These are phyloP conservation scores for Dryas iulia DNA, from an alignment of 1,140 invertebrate genomes.

Conservation along the genomic window DNA sequence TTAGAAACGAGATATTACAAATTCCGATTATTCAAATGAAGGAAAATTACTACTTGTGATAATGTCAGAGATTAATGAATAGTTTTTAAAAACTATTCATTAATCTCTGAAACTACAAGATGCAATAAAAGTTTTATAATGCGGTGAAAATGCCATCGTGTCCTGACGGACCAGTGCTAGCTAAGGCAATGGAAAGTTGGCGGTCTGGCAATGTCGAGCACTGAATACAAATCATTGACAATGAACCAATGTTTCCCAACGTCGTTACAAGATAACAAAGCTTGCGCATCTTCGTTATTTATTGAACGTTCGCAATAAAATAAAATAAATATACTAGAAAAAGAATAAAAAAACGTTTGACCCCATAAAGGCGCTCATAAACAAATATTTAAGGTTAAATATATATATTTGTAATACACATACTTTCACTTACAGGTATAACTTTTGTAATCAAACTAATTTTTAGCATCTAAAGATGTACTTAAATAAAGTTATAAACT, in stretches of 20 bases:
- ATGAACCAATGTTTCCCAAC: constrained; percentile 52
- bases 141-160: constrained; percentile 35
- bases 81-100: background rate
- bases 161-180: constrained; percentile 47
- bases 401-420: background rate
- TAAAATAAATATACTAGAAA: too few relatives aligned
- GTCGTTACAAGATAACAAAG: constrained; percentile 48
- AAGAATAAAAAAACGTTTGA: too few relatives aligned
- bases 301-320: background rate
- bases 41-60: background rate
- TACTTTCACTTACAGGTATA: background rate
- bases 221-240: constrained; percentile 72
- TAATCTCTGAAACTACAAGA: background rate
- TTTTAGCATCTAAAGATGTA: background rate
- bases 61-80: constrained; percentile 4
- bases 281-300: constrained; percentile 24
- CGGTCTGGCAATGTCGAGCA: constrained; percentile 37
- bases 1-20: constrained; percentile 18
- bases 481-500: constrained; percentile 23
- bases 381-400: background rate
- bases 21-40: background rate
- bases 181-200: constrained; percentile 74
- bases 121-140: constrained; percentile 10
- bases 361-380: too few relatives aligned
- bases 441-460: background rate